Evolutionary conservation across 2,797 vertebrate genomes (phyloP), one percentile per base, ranked within the genome.

Genomic region (Vespertilio murinus): DNA sequence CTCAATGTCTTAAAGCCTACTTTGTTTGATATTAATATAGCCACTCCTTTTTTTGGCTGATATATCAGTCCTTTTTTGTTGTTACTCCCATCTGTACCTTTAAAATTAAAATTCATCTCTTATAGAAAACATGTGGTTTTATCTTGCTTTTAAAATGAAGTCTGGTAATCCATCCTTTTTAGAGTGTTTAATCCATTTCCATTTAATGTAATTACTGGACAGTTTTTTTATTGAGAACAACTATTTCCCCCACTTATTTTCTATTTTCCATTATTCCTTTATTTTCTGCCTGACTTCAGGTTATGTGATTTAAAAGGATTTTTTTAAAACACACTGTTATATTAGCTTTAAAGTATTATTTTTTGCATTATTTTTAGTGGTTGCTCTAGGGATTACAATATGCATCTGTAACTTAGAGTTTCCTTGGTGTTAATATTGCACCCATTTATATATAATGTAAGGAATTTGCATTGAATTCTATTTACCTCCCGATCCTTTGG

Each of bases 51-150:
- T 59, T 45, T 45, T 87, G 61, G 45, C 42, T 88, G 65, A 88
- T 12, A 52, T 54, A 54, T 65, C 45, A 35, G 30, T 25, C 35
- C 73, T 69, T 74, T 61, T 33, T 61, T 52, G 13, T 82, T 70
- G 4, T 88, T 69, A 61, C 61, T 82, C 65, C 85, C 47, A 69
- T 8, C 17, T 52, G 4, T 86, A 28, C 56, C 40, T 91, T 91
- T 61, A 91, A 80, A 90, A 90, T 64, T 65, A 79, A 81, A 91
- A 61, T 91, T 28, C 17, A 38, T 59, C 6, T 91, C 30, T 69
- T 94, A 88, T 18, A 78, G 30, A 59, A 69, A 81, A 20, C 16
- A 77, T 82, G 35, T n/a, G 52, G 11, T 88, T 91, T 61, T 70
- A 42, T 77, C 64, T 61, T 69, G 0, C 30, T 69, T 80, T 94